Conservation (phyloP, 64 coral and sea anemone species). For the Porites australiensis region DNA sequence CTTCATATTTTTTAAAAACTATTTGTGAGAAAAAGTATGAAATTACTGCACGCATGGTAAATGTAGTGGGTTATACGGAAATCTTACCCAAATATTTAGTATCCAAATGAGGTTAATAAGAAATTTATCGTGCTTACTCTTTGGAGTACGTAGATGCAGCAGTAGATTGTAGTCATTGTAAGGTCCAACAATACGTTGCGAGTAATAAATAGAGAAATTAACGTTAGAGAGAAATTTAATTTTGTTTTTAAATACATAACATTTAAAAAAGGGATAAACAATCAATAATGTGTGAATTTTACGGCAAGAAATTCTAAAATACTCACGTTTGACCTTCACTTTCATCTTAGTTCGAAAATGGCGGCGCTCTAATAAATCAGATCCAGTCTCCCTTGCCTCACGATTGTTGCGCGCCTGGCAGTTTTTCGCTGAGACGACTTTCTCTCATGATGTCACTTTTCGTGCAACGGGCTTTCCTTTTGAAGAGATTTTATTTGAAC, state of each 20-base stretch:
- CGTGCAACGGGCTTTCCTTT: neutral
- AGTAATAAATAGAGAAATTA: neutral
- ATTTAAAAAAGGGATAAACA: neutral
- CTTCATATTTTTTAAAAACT: too few species aligned
- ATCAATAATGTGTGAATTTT: neutral
- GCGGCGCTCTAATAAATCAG: conserved; percentile 42
- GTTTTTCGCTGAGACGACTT: neutral
- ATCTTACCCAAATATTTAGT: too few species aligned
- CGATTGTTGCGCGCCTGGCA: neutral
- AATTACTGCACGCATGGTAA: too few species aligned
- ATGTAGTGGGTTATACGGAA: too few species aligned
- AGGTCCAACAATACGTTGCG: neutral
- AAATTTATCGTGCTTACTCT: conserved; percentile 26
- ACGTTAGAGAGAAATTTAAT: neutral
- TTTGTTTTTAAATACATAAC: neutral
- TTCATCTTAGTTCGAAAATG: conserved; percentile 88
- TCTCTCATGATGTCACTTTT: neutral
- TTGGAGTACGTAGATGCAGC: neutral
- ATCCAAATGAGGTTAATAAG: neutral
- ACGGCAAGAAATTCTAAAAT: neutral
- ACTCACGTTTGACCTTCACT: conserved; percentile 92
- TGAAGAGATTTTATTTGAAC: neutral
- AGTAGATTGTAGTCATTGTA: neutral
- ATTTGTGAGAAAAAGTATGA: too few species aligned
- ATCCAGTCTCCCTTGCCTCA: conserved; percentile 33